Evolutionary conservation across 2,113 vertebrate genomes (phyloP), one percentile per base, ranked within the genome.

Genomic region (Indri indri): DNA sequence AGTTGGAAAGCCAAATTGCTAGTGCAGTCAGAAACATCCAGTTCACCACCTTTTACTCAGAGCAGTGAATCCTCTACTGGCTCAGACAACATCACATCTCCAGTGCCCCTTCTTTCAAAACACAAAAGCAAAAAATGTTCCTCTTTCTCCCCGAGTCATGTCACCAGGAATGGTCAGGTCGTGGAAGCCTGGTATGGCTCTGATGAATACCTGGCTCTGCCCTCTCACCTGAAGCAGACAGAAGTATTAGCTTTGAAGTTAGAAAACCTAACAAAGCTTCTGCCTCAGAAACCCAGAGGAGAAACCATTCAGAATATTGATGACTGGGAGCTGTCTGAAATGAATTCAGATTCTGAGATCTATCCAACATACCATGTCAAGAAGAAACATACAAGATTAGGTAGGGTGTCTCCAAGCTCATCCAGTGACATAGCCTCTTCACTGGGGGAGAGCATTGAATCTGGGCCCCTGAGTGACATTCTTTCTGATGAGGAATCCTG

Each of bases 291-390:
- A 94, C 98, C 99, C 30, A 98, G 98, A 97, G 98, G 98, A 91
- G 99, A 99, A 95, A 98, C 98, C 18, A 95, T 99, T 97, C 99
- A 98, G 98, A 99, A 99, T 63, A 99, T 99, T 65, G 99, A 99
- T 86, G 99, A 99, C 97, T 99, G 99, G 99, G 99, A 99, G 37
- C 97, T 99, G 88, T 99, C 99, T 5, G 99, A 99, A 98, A 99
- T 99, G 97, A 99, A 99, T 97, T 98, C 99, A 0, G 99, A 99
- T 96, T 99, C 99, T 98, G 99, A 99, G 92, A 96, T 97, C 30
- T 99, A 98, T 76, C 98, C 99, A 8, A 97, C 96, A 0, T 98
- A 98, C 40, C 99, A 98, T 27, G 97, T 98, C 61, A 98, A 99
- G 98, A 98, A 93, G 71, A 98, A 99, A 66, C 98, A 98, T 86